Evolutionary conservation across 2,797 vertebrate genomes (phyloP).

Genomic region (Chaetodon trifasciatus): DNA sequence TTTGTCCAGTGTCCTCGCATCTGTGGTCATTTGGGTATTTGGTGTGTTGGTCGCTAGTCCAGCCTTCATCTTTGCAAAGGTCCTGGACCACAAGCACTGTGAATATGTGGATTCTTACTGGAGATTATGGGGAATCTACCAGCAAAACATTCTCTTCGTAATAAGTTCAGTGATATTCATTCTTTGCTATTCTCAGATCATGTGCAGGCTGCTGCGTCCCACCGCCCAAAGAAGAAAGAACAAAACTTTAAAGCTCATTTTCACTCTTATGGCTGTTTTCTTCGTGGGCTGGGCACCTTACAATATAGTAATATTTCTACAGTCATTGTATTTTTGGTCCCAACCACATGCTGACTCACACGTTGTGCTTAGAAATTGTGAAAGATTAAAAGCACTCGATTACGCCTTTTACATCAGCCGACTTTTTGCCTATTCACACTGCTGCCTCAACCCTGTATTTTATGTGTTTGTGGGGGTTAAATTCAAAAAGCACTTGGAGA

Average conservation of each 20-base stretch:
- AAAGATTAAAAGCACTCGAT: constrained; percentile 40
- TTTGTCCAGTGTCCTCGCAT: constrained; percentile 69
- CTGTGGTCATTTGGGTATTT: constrained; percentile 83
- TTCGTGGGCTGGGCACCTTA: constrained; percentile 95
- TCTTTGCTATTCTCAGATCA: constrained; percentile 91
- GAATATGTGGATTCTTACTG: constrained; percentile 60
- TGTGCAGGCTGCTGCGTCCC: constrained; percentile 85
- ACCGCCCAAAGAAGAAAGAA: constrained; percentile 85
- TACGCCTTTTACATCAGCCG: constrained; percentile 84
- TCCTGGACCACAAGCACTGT: constrained; percentile 67
- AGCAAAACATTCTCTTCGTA: constrained; percentile 90
- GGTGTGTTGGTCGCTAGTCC: constrained; percentile 86
- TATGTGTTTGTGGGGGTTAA: constrained; percentile 94
- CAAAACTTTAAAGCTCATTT: constrained; percentile 92
- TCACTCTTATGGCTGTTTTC: constrained; percentile 89
- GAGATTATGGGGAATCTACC: constrained; percentile 82
- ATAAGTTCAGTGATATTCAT: constrained; percentile 84
- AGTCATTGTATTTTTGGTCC: constrained; percentile 35
- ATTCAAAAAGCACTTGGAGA: constrained; percentile 91
- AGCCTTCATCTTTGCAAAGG: constrained; percentile 76
- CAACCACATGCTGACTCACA: rapidly evolving
- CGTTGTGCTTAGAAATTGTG: constrained; percentile 48
- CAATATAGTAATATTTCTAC: constrained; percentile 88
- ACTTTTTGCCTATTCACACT: constrained; percentile 92
- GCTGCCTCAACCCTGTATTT: constrained; percentile 94